These are phyloP conservation scores for Myiozetetes cayanensis DNA, from an alignment of 2,113 vertebrate genomes.

Conservation along the genomic window DNA sequence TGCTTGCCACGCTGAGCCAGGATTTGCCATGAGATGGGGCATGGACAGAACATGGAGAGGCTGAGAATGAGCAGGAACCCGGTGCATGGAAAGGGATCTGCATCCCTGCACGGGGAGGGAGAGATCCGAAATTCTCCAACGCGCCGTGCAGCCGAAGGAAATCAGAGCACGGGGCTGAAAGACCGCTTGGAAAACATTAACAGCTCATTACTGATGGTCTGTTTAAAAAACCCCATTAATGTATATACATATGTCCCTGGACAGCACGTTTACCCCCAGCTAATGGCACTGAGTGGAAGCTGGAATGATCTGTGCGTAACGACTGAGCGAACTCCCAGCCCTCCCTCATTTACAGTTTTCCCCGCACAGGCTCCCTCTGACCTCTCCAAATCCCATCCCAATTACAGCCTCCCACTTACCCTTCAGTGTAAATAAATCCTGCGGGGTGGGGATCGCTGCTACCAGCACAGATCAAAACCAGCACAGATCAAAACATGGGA, in stretches of 20 bases:
- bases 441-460: not conserved
- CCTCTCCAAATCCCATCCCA: slow-evolving; percentile 60
- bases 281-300: slow-evolving; percentile 38
- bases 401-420: slow-evolving; percentile 61
- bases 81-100: not conserved
- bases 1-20: not conserved
- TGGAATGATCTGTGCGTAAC: not conserved
- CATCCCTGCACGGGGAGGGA: accelerated
- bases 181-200: slow-evolving; percentile 48
- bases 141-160: accelerated
- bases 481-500: not conserved
- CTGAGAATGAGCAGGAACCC: not conserved
- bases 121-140: accelerated
- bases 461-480: not conserved
- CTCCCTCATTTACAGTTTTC: slow-evolving; percentile 30
- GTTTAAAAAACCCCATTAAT: slow-evolving; percentile 37
- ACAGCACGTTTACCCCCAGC: slow-evolving; percentile 1
- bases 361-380: slow-evolving; percentile 25
- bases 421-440: slow-evolving; percentile 53
- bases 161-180: not conserved
- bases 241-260: slow-evolving; percentile 8
- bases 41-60: accelerated
- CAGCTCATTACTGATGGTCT: slow-evolving; percentile 54
- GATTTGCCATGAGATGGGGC: not conserved
- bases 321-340: not conserved